Evolutionary conservation across 2,888 invertebrate species (phyloP), one percentile per base, ranked within the genome.

Genomic region (Alsophila aescularia): DNA sequence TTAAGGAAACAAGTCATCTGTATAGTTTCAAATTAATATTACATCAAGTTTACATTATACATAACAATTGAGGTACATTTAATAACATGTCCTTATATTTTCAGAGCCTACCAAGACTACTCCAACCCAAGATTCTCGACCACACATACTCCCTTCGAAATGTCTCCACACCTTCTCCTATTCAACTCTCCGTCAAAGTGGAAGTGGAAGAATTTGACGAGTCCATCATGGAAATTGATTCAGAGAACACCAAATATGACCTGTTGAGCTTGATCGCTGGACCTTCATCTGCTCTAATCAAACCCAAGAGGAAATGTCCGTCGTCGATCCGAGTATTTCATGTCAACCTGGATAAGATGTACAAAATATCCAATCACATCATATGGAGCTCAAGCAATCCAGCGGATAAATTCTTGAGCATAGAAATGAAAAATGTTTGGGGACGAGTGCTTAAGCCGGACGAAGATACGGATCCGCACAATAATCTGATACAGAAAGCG

Each of bases 341-440:
- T 13, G 44, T 56, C 0, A 15, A 51, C 5, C 41, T 52, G 0
- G 58, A 62, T 0, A 40, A 35, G 1, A 48, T 75, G n/a, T 56
- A 51, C 5, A 18, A 52, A 3, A 61, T 66, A 8, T 44, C 69
- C 0, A 50, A 66, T 0, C 35, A 51, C 0, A 37, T 70, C 8
- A 42, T 51, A 0, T 15, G 48, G 2, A 51, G 44, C 0, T 65
- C 70, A 0, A 35, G 24, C 0, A 59, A 58, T 13, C 1, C 41
- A 0, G 73, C 70, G 0, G 80, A 82, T 27, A 67, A 59, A 43
- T 41, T 64, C 0, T 40, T 80, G 0, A 64, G 54, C 6, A 61
- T 73, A 0, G 69, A 69, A 37, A 44, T 72, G 0, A 70, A 54
- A 39, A 81, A 78, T 51, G 36, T 54, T 0, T 69, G 67, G 49